A percentile compares a stretch with the other conserved stretches of the same genome.
Evolutionary conservation across 2,888 invertebrate genomes (phyloP).

Genomic region (Drosophila monieri): DNA sequence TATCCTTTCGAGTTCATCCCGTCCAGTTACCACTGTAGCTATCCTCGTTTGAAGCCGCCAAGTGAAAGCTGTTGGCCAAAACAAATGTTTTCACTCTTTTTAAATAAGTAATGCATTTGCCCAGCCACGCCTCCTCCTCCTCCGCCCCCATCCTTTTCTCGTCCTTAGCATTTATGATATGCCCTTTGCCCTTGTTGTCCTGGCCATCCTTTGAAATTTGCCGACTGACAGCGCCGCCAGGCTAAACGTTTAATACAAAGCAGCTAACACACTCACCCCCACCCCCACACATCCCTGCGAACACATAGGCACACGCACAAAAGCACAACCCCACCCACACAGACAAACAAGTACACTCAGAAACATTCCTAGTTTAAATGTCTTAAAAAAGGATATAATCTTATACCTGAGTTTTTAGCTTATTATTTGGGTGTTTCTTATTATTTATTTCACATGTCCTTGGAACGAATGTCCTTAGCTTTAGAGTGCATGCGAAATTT

Average conservation of each 20-base stretch:
- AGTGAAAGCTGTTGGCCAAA: slow-evolving; percentile 31
- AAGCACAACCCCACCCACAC: slow-evolving; percentile 1
- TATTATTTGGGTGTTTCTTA: no score
- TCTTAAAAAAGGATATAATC: background rate
- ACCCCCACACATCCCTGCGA: background rate
- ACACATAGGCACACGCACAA: slow-evolving; percentile 15
- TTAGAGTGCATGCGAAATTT: slow-evolving; percentile 8
- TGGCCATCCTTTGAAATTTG: slow-evolving; percentile 64
- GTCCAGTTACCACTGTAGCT: slow-evolving; percentile 11
- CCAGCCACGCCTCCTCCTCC: slow-evolving; percentile 9
- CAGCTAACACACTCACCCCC: slow-evolving; percentile 18
- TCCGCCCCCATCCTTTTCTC: background rate
- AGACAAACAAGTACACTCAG: background rate
- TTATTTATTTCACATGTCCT: background rate
- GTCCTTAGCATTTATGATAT: slow-evolving; percentile 1
- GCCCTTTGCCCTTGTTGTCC: slow-evolving; percentile 33
- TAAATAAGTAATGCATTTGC: slow-evolving; percentile 73
- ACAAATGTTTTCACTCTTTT: slow-evolving; percentile 56
- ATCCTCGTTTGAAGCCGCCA: slow-evolving; percentile 17
- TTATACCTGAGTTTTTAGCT: background rate
- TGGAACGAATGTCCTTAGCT: background rate
- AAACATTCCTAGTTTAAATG: background rate
- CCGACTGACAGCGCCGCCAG: slow-evolving; percentile 57
- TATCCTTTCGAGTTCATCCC: background rate
- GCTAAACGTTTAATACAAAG: slow-evolving; percentile 49